Evolutionary conservation across 2,797 vertebrate genomes (phyloP), one percentile per base, ranked within the genome.

Genomic region (Gallinago stenura): DNA sequence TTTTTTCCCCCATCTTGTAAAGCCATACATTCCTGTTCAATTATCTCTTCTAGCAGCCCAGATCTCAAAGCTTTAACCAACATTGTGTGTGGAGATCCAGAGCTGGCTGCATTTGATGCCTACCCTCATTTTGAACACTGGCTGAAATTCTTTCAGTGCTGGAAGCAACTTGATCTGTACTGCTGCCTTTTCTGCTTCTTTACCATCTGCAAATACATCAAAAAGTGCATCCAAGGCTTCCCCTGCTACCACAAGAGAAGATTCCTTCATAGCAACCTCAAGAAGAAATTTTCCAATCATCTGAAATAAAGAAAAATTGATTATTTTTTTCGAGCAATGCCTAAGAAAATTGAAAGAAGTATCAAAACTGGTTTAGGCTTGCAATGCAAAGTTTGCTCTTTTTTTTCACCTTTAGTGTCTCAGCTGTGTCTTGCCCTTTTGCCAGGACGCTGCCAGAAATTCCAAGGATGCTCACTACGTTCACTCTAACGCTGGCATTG

Each of bases 171-270:
- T 98, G 94, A 99, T 99, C 96, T 98, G 98, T 88, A 98, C 94
- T 0, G 99, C 99, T 2, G 99, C 99, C 11, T 72, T 97, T 96
- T 99, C 99, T 2, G 99, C 99, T 97, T 99, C 99, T 68, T 98
- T 95, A n/a, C 99, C 99, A 61, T 99, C 99, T 9, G 99, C 99
- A 92, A 99, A 99, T 33, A 99, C 99, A 46, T 99, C 99, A 82
- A 99, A 99, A 95, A 99, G 97, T 51, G 99, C 99, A 57, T 99
- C 99, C 72, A 99, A 98, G 19, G 99, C 99, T 97, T 99, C 99
- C 53, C 99, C 99, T 15, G 98, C 98, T 58, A 99, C 99, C 50
- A 99, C 98, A 68, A 99, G 98, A 83, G 99, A 98, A 39, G 97
- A 35, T 26, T 99, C 99, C 93, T 97, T 99, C 20, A 98, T 98